Conservation (phyloP, 2,113 vertebrate species). For the Cephalopterus ornatus region DNA sequence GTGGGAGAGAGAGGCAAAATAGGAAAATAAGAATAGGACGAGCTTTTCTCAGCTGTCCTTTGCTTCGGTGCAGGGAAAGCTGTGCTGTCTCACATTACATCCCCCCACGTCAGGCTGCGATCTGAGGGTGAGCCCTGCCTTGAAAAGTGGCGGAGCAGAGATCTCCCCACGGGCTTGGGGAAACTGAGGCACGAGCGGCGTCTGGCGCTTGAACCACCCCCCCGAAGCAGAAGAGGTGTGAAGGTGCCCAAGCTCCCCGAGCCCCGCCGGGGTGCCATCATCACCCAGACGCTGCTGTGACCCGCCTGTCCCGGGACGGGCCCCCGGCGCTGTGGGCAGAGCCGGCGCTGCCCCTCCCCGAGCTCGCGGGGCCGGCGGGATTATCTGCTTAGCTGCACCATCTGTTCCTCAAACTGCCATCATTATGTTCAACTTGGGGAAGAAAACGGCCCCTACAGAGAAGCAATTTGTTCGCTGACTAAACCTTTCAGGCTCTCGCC, state of each 20-base stretch:
- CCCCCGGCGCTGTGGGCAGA: background rate
- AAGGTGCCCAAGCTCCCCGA: background rate
- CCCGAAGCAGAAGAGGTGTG: background rate
- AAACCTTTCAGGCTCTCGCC: slow-evolving; percentile 56
- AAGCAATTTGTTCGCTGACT: slow-evolving; percentile 71
- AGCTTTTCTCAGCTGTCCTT: background rate
- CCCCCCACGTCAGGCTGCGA: background rate
- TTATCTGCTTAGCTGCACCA: slow-evolving; percentile 62
- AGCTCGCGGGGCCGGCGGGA: slow-evolving; percentile 8
- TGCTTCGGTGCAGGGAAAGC: background rate
- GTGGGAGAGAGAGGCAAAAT: background rate
- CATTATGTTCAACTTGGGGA: slow-evolving; percentile 65
- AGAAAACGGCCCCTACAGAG: slow-evolving; percentile 68
- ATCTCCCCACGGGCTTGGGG: background rate
- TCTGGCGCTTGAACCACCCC: background rate
- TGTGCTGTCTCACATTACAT: accelerated
- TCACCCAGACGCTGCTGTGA: background rate
- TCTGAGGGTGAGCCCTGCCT: background rate
- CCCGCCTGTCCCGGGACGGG: background rate
- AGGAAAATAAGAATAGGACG: background rate
- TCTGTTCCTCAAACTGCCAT: slow-evolving; percentile 66
- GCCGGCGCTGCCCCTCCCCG: background rate
- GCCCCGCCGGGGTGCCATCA: background rate
- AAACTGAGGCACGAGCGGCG: background rate
- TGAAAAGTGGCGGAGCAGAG: background rate